Evolutionary conservation across 2,888 invertebrate genomes (phyloP), one percentile per base, ranked within the genome.

Genomic region (Melanostoma mellinum): DNA sequence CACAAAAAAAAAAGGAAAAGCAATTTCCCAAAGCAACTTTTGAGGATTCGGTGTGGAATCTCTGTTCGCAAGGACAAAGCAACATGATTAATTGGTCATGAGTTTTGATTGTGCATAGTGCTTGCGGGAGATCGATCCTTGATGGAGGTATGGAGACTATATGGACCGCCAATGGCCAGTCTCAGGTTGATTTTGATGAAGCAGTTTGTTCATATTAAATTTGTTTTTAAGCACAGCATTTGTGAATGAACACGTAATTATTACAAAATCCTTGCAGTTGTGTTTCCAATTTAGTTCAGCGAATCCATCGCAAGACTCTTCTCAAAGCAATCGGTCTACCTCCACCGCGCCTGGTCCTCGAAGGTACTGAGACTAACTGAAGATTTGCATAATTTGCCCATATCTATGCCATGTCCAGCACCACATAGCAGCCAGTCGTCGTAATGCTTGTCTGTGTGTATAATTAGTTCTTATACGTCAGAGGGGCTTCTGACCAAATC

Each of bases 41-140:
- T 71, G 63, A 74, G 44, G 61, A 73, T 68, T 42, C 68, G 20
- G 56, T 73, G 56, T 67, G 38, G 35, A 69, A 75, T 84, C 56
- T 48, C 58, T 84, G 65, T 77, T 69, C 67, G 85, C 74, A 69
- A 86, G 86, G 86, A 86, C 91, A 89, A 89, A 89, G 89, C 89
- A 90, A 90, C 91, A 91, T 90, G 91, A 91, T 91, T 91, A 91
- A 91, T 91, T 91, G 90, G 89, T 69, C 87, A 86, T 90, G 90
- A 90, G 90, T 89, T 90, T 89, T 91, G 90, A 90, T 90, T 89
- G 89, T 88, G 88, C 77, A 63, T 35, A 50, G 63, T 42, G 60
- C 52, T 33, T 44, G 20, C 20, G 20, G 20, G 20, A 20, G 20
- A 20, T 20, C 20, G 20, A 20, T 20, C 20, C 20, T 20, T 20